Conservation (phyloP, 2,113 vertebrate genomes). For the Eublepharis macularius region DNA sequence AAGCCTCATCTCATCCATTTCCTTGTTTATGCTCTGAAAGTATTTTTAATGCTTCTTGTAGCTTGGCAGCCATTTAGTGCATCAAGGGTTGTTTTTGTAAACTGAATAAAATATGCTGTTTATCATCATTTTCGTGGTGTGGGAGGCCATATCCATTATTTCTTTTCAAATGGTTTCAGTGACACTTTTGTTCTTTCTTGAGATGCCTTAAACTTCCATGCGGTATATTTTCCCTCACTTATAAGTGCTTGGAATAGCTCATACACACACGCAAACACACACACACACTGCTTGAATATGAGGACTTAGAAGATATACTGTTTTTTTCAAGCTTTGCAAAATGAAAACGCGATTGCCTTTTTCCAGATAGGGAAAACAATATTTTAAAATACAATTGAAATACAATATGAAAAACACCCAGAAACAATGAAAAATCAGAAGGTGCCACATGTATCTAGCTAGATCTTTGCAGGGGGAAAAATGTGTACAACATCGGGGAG, state of each 20-base stretch:
- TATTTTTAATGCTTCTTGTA: constrained; percentile 13
- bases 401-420: neutral
- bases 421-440: neutral
- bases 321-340: neutral
- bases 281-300: neutral
- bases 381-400: neutral
- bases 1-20: neutral
- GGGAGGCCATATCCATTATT: neutral
- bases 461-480: neutral
- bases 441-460: too few species aligned
- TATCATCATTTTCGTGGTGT: constrained; percentile 9
- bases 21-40: constrained; percentile 7
- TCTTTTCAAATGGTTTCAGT: constrained; percentile 2
- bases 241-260: neutral
- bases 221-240: neutral
- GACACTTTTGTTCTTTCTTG: neutral
- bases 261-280: too few species aligned
- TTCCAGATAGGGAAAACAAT: neutral
- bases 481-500: neutral
- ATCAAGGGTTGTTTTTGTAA: constrained; percentile 7
- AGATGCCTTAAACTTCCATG: neutral
- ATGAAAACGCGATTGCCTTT: neutral
- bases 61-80: constrained; percentile 33
- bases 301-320: neutral
- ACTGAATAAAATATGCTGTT: constrained; percentile 22